Evolutionary conservation across 1,140 invertebrate genomes (phyloP).

Genomic region (Chelonus insularis): DNA sequence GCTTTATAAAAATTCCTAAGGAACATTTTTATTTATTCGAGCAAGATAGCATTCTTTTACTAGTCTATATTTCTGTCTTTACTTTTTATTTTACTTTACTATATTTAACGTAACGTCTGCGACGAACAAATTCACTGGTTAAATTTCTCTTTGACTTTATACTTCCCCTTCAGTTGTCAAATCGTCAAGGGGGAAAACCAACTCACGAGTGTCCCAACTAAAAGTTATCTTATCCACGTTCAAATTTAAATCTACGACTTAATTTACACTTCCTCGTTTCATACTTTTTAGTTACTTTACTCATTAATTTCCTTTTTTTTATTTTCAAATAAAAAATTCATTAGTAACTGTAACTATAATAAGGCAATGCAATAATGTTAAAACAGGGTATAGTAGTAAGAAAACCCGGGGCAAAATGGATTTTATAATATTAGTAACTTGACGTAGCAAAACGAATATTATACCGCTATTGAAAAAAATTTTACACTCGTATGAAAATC

Average conservation of each 20-base stretch:
- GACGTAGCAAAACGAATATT: too few relatives aligned
- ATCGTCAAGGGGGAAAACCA: constrained; percentile 10
- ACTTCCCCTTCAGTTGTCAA: neutral
- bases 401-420: too few relatives aligned
- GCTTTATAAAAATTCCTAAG: constrained; percentile 28
- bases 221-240: constrained; percentile 38
- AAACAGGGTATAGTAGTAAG: too few relatives aligned
- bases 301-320: neutral
- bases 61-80: neutral
- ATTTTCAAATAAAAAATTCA: too few relatives aligned
- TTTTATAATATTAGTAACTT: too few relatives aligned
- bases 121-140: constrained; percentile 22
- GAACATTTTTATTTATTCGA: constrained; percentile 26
- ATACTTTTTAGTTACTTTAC: neutral
- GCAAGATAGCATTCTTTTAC: neutral
- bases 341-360: too few relatives aligned
- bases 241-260: constrained; percentile 39
- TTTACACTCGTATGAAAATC: too few relatives aligned
- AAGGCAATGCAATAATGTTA: too few relatives aligned
- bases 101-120: constrained; percentile 24
- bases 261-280: neutral
- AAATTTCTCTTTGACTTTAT: constrained; percentile 9
- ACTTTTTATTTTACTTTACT: constrained; percentile 5
- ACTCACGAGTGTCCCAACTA: neutral
- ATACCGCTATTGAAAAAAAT: too few relatives aligned